Evolutionary conservation across 2,113 vertebrate genomes (phyloP), one percentile per base, ranked within the genome.

Genomic region (Pluvianellus socialis): DNA sequence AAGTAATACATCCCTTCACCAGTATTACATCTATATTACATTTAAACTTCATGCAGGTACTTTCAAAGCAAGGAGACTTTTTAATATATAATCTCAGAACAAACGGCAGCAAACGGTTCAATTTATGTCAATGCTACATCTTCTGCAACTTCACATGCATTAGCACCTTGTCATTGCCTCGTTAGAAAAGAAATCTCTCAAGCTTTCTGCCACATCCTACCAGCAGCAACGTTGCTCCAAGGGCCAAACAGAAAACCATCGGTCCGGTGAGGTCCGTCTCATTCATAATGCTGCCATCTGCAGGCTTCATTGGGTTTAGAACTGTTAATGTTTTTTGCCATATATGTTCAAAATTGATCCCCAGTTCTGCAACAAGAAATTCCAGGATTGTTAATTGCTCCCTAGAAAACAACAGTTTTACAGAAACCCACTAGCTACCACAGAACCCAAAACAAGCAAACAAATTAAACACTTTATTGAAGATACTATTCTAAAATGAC

Each of bases 311-410:
- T 22, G 99, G 99, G 70, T 99, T 99, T 89, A 99, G 96, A 92
- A 99, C 99, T 0, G 99, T 99, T 96, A 99, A 95, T 1, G 99
- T 99, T 98, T 99, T 99, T 94, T 99, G 99, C 99, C 98, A 99
- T 96, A 99, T 99, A 82, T 99, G 98, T 87, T 99, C 98, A 96
- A 99, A 99, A 98, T 99, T 99, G 92, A 99, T 99, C 82, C 99
- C 99, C 86, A 99, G 98, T 94, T 99, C 99, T 99, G 97, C 63
- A 98, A 95, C 4, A 70, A 86, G 65, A 96, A 81, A 74, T 65
- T 72, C 52, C 80, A 81, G 38, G n/a, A 61, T 42, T 58, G 33
- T 92, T 91, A 86, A 70, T 40, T 53, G 27, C 53, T 92, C n/a
- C 65, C 30, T 72, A 66, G 66, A 65, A 94, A 90, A 53, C 20